Conservation (phyloP, 1,140 invertebrate species). For the Lepeophtheirus salmonis region DNA sequence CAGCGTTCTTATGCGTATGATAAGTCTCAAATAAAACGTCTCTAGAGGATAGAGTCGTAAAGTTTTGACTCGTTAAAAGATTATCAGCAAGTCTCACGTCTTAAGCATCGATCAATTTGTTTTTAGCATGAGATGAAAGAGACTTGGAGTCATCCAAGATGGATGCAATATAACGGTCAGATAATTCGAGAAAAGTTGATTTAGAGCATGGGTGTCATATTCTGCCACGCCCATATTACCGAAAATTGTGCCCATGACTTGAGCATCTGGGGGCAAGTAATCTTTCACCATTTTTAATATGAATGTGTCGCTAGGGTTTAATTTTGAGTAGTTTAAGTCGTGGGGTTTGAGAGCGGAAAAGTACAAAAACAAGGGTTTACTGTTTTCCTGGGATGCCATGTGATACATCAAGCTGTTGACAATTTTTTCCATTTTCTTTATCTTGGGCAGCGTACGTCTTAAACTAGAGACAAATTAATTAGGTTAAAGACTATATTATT, state of each 20-base stretch:
- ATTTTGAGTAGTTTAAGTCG: no score
- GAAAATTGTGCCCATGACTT: constrained; percentile 81
- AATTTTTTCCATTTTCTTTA: constrained; percentile 82
- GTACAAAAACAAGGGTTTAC: no score
- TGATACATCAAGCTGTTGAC: constrained; percentile 75
- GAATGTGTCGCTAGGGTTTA: no score
- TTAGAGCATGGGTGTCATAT: constrained; percentile 79
- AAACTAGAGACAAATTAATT: constrained; percentile 79
- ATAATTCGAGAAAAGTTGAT: constrained; percentile 87
- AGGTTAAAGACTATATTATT: no score
- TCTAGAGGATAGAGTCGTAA: constrained; percentile 70
- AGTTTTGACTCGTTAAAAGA: constrained; percentile 64
- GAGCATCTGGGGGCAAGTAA: constrained; percentile 66
- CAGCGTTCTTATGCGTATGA: constrained; percentile 59
- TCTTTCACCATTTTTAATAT: neutral
- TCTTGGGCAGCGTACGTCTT: constrained; percentile 83
- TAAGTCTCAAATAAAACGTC: constrained; percentile 78
- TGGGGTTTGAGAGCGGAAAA: no score
- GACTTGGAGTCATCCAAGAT: constrained; percentile 77
- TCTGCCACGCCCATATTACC: constrained; percentile 82
- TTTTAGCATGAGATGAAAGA: constrained; percentile 73
- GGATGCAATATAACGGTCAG: constrained; percentile 39
- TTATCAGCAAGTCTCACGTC: constrained; percentile 77
- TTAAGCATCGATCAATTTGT: constrained; percentile 73
- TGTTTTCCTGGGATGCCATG: constrained; percentile 68